A percentile compares a stretch with the other conserved stretches of the same genome.
Conservation (phyloP, 2,113 vertebrate genomes). For the Argyrosomus japonicus region DNA sequence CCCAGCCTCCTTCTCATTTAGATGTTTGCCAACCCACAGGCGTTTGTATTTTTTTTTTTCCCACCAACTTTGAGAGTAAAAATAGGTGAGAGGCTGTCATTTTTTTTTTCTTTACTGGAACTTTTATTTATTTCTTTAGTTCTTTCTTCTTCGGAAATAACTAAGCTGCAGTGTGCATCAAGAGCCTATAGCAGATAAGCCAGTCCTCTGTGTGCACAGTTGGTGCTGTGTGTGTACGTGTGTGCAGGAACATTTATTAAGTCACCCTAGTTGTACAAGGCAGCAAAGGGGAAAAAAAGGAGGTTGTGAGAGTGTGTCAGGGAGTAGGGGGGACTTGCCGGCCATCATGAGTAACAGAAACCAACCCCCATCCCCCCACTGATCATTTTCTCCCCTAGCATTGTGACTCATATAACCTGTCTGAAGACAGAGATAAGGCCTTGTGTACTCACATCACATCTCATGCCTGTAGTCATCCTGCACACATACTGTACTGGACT, state of each 20-base stretch:
- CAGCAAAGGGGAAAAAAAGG: background rate
- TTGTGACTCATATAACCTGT: constrained; percentile 62
- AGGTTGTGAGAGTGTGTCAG: constrained; percentile 6
- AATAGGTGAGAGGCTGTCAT: constrained; percentile 66
- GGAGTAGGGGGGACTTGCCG: background rate
- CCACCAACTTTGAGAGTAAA: constrained; percentile 37
- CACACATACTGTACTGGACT: constrained; percentile 6
- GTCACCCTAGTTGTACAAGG: constrained; percentile 19
- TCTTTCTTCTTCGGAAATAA: constrained; percentile 51
- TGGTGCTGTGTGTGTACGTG: constrained; percentile 3
- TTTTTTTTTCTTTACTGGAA: constrained; percentile 55
- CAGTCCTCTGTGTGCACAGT: background rate
- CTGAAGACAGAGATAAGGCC: constrained; percentile 66
- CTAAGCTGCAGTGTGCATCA: constrained; percentile 47
- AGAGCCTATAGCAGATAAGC: constrained; percentile 48
- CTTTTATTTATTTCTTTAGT: constrained; percentile 51
- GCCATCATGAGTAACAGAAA: constrained; percentile 1
- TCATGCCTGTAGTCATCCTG: constrained; percentile 40
- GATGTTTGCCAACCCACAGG: constrained; percentile 49
- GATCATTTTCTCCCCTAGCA: constrained; percentile 45
- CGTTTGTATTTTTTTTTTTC: constrained; percentile 12
- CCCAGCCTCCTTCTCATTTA: constrained; percentile 37
- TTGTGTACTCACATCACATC: constrained; percentile 38
- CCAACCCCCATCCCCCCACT: background rate
- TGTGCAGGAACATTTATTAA: constrained; percentile 33